Evolutionary conservation across 2,888 invertebrate genomes (phyloP).

Genomic region (Zaprionus lineosus): DNA sequence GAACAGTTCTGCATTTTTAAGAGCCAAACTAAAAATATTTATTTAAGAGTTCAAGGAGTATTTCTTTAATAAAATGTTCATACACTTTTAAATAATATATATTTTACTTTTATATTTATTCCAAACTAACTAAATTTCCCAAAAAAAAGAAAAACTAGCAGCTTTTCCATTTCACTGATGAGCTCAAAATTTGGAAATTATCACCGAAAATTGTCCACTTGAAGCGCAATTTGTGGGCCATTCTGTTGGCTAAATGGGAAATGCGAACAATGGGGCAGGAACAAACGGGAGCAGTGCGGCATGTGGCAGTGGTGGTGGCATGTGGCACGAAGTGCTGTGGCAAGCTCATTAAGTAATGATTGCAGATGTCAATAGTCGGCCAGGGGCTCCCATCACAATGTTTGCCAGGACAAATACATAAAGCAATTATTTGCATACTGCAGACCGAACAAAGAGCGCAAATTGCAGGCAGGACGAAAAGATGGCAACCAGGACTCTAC

Average conservation of each 20-base stretch:
- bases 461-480: slow-evolving; percentile 52
- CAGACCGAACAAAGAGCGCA: slow-evolving; percentile 55
- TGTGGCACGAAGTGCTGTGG: background rate
- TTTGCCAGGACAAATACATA: slow-evolving; percentile 58
- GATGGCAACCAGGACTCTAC: no score
- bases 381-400: slow-evolving; percentile 40
- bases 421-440: slow-evolving; percentile 74
- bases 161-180: background rate
- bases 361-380: slow-evolving; percentile 44
- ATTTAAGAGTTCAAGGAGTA: no score
- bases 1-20: no score
- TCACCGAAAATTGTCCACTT: slow-evolving; percentile 29
- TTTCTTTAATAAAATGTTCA: no score
- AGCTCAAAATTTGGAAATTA: background rate
- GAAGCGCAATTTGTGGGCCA: slow-evolving; percentile 51
- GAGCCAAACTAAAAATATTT: no score
- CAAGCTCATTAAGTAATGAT: slow-evolving; percentile 61
- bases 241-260: slow-evolving; percentile 41
- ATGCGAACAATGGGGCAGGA: slow-evolving; percentile 11
- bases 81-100: no score
- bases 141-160: background rate
- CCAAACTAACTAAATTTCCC: no score
- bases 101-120: no score
- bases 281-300: slow-evolving; percentile 9
- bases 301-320: no score